Evolutionary conservation across 2,888 invertebrate species (phyloP).

Genomic region (Pilophorus perplexus): DNA sequence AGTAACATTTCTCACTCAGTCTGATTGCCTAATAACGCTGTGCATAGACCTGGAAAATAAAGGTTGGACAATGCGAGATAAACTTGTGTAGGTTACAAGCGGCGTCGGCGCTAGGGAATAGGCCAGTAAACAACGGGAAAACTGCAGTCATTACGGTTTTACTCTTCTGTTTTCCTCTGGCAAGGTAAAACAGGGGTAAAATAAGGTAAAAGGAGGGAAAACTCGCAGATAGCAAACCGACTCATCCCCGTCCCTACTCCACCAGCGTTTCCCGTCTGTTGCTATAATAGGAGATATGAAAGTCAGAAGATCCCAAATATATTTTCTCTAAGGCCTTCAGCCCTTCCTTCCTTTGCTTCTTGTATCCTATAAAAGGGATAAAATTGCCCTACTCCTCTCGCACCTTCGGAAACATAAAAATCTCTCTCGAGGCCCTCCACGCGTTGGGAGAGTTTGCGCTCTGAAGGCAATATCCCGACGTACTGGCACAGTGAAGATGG

Average conservation of each 20-base stretch:
- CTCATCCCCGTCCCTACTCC: too few relatives aligned
- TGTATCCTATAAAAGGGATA: conserved; percentile 36
- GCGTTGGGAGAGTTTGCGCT: background rate
- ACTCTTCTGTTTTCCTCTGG: conserved; percentile 1
- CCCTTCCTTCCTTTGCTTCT: background rate
- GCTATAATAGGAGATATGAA: conserved; percentile 34
- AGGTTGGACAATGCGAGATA: conserved; percentile 10
- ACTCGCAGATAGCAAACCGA: background rate
- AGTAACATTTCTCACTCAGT: background rate
- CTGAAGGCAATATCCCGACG: conserved; percentile 16
- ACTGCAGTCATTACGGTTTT: conserved; percentile 29
- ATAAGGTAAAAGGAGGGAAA: conserved; percentile 10
- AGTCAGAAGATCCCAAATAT: conserved; percentile 29
- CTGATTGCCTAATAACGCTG: conserved; percentile 17
- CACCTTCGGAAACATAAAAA: conserved; percentile 29
- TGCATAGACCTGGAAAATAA: conserved; percentile 3
- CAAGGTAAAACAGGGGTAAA: background rate
- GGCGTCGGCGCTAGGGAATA: background rate
- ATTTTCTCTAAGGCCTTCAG: conserved; percentile 26
- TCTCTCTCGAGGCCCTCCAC: conserved; percentile 7
- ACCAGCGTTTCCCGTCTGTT: conserved; percentile 1
- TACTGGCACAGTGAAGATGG: background rate
- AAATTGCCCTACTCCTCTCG: conserved; percentile 21
- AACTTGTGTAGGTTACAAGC: conserved; percentile 3
- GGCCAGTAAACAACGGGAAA: conserved; percentile 10